Evolutionary conservation across 2,113 vertebrate genomes (phyloP), one percentile per base, ranked within the genome.

Genomic region (Asarcornis scutulata): DNA sequence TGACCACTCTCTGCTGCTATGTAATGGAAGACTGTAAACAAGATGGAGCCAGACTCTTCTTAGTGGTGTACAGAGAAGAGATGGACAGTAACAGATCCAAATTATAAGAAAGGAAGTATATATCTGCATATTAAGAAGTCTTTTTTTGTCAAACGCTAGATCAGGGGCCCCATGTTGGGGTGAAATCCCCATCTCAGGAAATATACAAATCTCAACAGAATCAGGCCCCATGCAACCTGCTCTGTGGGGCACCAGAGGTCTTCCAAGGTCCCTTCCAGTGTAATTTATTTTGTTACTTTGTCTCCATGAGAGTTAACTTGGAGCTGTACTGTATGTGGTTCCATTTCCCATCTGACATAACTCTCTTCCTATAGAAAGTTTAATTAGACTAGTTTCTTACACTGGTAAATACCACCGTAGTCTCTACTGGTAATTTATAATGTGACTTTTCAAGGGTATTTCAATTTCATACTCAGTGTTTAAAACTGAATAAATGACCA

Each of bases 101-200:
- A 48, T 36, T 60, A 13, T 38, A 83, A 48, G 46, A 78, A 34
- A 48, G 29, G 32, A 79, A 75, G 55, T 75, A 48, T 50, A 17
- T 8, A 50, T n/a, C 36, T 79, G 18, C 1, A 0, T 52, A 27
- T 16, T 32, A 46, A 21, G 29, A 91, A 38, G 22, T 1, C 48
- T 9, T 20, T 44, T 5, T 26, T 73, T 20, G 9, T 75, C 17
- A 84, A 77, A 34, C 9, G 11, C 20, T 58, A 52, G 4, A 42
- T 81, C 2, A 27, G 32, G 7, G 14, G 3, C 29, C 29, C 15
- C 27, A 31, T 22, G 36, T 0, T 3, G 12, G 13, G 4, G 2
- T 72, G 46, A 75, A 82, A 63, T 50, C 40, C 13, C 13, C 13
- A 27, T 16, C 36, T 13, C 31, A 50, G 31, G n/a, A 58, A 13